Evolutionary conservation across 2,113 vertebrate genomes (phyloP), one percentile per base, ranked within the genome.

Genomic region (Xyrauchen texanus): DNA sequence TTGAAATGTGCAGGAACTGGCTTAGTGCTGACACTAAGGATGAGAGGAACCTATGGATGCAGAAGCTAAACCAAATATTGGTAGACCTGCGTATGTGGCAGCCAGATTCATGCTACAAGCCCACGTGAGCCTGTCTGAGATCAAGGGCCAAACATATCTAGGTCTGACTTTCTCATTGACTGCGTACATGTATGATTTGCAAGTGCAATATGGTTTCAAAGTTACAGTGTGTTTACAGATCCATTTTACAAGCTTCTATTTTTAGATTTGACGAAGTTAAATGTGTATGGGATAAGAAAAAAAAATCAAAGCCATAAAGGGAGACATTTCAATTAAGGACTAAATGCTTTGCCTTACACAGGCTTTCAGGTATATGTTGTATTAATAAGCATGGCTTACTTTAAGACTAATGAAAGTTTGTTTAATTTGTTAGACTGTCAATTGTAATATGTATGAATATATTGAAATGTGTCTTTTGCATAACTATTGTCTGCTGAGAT

Each of bases 1-100:
- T 82, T 21, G 57, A 53, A 46, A 15, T 67, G n/a, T 76, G 15
- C 87, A 97, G 98, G 87, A 97, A 98, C 90, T 99, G 97, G 98
- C 89, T 99, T 51, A 96, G 96, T n/a, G 97, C 98, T 0, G 98
- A 99, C 88, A 99, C 97, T 3, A 98, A 98, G 81, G 97, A 97
- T 0, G 98, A 99, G 45, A 92, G 98, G 76, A 97, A 96, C 53
- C 93, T 98, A 80, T 99, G 98, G 97, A 97, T 99, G 96, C 95
- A 92, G 77, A 98, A 96, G 61, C 92, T 99, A 77, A 99, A 98
- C 88, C 97, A 98, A 89, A 94, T 97, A 60, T 88, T 99, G 9
- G 51, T 96, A 84, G 97, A 99, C 80, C 93, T 99, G 82, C 95
- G 96, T 2, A 97, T 95, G 92, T 99, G 98, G 98, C 96, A 98